phyloP scores from a whole-genome alignment of 2,113 vertebrate genomes.

The Tragelaphus buxtoni region DNA sequence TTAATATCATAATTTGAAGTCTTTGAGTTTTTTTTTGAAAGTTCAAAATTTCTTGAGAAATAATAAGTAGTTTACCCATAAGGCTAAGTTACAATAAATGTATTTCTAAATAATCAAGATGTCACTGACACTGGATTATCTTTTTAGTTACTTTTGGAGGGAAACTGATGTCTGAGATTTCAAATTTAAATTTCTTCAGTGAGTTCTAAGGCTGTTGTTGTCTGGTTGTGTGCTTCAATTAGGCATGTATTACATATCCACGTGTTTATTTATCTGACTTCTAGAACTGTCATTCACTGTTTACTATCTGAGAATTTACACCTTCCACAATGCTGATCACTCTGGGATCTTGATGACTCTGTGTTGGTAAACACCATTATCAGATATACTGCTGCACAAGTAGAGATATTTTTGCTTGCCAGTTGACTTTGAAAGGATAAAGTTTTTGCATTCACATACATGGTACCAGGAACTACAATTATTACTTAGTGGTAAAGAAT shows the following conservation, averaged over 20 bases:
- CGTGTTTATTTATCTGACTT: neutral
- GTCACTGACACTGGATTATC: neutral
- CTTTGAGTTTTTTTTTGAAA: neutral
- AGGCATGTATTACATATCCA: neutral
- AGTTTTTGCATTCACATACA: neutral
- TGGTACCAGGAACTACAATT: neutral
- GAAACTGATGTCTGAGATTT: neutral
- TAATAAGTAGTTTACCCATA: neutral
- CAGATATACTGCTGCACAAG: neutral
- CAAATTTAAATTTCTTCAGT: neutral
- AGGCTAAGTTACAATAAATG: neutral
- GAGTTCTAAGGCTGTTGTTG: neutral
- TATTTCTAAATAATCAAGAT: neutral
- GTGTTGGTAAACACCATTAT: neutral
- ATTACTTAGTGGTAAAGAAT: neutral
- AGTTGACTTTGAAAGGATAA: neutral
- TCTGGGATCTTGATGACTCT: neutral
- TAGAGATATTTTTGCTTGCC: neutral
- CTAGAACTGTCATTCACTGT: neutral
- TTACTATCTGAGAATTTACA: neutral
- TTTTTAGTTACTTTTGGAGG: neutral
- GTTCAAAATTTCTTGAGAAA: slow-evolving; percentile 1
- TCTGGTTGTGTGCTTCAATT: neutral
- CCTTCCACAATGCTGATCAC: neutral
- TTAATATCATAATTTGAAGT: neutral